phyloP scores from a whole-genome alignment of 2,113 vertebrate genomes.

The Ailurus styani region DNA sequence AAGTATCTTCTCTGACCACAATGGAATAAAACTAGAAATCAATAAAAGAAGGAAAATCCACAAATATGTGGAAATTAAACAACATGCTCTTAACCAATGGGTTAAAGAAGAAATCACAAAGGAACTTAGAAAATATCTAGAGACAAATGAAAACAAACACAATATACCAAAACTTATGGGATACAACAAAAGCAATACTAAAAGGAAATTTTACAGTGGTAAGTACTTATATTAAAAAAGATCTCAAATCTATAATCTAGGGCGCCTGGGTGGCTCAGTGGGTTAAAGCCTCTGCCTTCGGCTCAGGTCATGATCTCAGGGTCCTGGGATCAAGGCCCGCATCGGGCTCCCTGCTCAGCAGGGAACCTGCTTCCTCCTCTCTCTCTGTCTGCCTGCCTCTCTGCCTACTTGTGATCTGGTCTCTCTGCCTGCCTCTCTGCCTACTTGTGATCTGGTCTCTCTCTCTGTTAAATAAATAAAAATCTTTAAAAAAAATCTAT shows the following conservation, averaged over 20 bases:
- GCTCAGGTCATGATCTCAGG: too few relatives aligned
- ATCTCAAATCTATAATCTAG: not conserved
- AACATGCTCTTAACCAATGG: not conserved
- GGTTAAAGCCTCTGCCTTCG: too few relatives aligned
- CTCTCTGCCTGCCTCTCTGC: too few relatives aligned
- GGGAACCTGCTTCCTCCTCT: too few relatives aligned
- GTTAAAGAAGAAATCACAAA: not conserved
- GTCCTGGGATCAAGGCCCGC: too few relatives aligned
- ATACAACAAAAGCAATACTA: not conserved
- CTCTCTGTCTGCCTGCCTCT: too few relatives aligned
- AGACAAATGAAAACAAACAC: not conserved
- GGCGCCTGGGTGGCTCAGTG: too few relatives aligned
- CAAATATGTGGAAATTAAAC: not conserved
- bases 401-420: too few relatives aligned
- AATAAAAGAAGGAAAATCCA: not conserved
- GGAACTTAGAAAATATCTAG: not conserved
- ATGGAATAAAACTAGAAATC: not conserved
- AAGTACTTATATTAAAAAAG: not conserved
- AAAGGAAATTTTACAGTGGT: not conserved
- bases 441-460: too few relatives aligned
- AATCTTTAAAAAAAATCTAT: too few relatives aligned
- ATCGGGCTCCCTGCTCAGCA: too few relatives aligned
- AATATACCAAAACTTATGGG: not conserved
- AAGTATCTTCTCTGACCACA: not conserved
- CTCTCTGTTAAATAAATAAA: too few relatives aligned